Percentiles rank a stretch among this genome's conserved stretches.
These are phyloP conservation scores for Amazona vittata DNA, from an alignment of 2,113 vertebrate genomes.

Conservation along the genomic window DNA sequence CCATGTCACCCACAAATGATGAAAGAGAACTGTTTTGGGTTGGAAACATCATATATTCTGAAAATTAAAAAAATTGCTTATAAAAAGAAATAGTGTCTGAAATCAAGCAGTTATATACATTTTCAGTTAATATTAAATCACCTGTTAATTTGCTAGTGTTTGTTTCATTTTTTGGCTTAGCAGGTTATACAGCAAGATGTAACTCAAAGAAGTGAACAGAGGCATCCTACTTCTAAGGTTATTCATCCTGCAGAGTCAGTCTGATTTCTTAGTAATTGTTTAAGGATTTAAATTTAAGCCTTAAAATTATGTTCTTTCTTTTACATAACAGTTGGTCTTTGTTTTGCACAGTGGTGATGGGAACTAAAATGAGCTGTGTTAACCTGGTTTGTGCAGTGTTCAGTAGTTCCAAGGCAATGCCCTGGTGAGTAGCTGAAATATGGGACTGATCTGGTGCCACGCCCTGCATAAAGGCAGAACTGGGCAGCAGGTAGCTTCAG, in stretches of 20 bases:
- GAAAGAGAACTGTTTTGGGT: not conserved
- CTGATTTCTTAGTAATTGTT: not conserved
- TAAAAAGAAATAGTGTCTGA: not conserved
- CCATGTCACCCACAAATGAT: not conserved
- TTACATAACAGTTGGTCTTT: not conserved
- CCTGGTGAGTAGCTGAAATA: not conserved
- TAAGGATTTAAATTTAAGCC: not conserved
- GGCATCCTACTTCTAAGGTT: not conserved
- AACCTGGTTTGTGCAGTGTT: not conserved
- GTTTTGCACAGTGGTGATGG: fast-evolving
- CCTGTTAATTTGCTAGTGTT: not conserved
- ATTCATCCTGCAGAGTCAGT: not conserved
- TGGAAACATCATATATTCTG: not conserved
- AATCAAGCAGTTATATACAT: not conserved
- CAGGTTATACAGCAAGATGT: not conserved
- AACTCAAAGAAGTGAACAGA: not conserved
- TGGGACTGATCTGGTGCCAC: not conserved
- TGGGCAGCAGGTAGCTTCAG: not conserved
- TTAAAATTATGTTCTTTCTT: not conserved
- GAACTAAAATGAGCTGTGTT: not conserved
- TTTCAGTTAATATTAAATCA: not conserved
- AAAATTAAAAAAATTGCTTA: not conserved
- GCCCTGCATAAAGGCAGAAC: not conserved
- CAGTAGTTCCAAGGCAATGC: not conserved
- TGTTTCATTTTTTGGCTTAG: not conserved